phyloP scores from a whole-genome alignment of 2,113 vertebrate species.

The Trematomus loennbergii region DNA sequence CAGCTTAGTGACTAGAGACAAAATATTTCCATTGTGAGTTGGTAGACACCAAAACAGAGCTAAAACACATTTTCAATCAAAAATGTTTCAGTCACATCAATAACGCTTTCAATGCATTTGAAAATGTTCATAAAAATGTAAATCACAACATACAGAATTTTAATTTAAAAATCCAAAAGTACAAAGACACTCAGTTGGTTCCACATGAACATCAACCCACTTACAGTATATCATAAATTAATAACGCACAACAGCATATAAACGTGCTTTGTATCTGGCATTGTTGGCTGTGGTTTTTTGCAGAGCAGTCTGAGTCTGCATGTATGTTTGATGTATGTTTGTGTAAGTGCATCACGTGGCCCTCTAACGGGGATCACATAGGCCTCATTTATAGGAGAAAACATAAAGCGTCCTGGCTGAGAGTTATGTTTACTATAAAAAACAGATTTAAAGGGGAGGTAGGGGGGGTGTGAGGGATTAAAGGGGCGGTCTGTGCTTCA shows the following conservation, averaged over 20 bases:
- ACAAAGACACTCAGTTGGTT: not conserved
- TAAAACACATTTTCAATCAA: too few species aligned
- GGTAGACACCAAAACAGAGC: too few species aligned
- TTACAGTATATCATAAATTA: not conserved
- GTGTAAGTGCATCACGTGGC: constrained; percentile 18
- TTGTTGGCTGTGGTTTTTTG: not conserved
- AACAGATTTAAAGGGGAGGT: constrained; percentile 54
- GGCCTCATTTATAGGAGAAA: constrained; percentile 43
- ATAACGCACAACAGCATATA: not conserved
- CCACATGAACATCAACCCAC: not conserved
- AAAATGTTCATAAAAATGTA: too few species aligned
- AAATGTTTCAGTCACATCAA: too few species aligned
- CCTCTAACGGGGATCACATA: constrained; percentile 36
- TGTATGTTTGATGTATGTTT: constrained; percentile 31
- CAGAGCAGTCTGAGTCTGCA: constrained; percentile 14
- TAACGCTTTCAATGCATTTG: too few species aligned
- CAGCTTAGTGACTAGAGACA: too few species aligned
- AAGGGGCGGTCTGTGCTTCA: constrained; percentile 67
- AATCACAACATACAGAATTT: too few species aligned
- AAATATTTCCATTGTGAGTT: too few species aligned
- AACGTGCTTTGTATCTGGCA: constrained; percentile 20
- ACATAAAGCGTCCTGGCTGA: constrained; percentile 11
- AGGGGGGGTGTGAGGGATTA: constrained; percentile 55
- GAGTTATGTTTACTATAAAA: constrained; percentile 63
- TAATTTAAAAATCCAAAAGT: too few species aligned